Percentiles rank a stretch among this genome's conserved stretches.
Conservation (phyloP, 1,140 invertebrate species). For the Pachypeltis micranthus region DNA sequence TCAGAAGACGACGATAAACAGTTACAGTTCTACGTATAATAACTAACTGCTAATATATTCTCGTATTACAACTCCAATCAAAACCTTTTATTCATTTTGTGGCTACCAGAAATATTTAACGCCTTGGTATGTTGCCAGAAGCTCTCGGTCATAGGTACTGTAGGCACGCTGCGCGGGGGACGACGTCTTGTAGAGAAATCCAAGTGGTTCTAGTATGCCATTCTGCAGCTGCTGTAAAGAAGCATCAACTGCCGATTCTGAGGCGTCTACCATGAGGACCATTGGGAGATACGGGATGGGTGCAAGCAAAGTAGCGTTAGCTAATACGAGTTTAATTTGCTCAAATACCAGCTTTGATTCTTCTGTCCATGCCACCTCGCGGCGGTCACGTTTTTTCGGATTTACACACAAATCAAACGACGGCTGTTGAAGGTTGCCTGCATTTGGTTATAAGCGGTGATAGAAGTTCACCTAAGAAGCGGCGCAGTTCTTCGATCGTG, state of each 20-base stretch:
- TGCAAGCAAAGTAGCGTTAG: constrained; percentile 20
- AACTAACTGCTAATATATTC: too few species aligned
- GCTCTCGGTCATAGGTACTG: constrained; percentile 36
- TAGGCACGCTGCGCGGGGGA: constrained; percentile 31
- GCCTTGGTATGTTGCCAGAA: constrained; percentile 36
- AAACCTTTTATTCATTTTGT: too few species aligned
- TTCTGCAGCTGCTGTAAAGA: constrained; percentile 21
- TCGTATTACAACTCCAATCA: too few species aligned
- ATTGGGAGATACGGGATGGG: constrained; percentile 11
- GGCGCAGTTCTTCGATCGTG: constrained; percentile 19
- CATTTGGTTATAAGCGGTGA: constrained; percentile 27
- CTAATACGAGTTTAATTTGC: constrained; percentile 32
- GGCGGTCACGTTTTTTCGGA: constrained; percentile 29
- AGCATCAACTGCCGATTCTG: constrained; percentile 23
- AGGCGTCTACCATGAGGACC: constrained; percentile 23
- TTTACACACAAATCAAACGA: constrained; percentile 23
- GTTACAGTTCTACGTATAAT: too few species aligned
- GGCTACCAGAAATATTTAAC: constrained; percentile 37
- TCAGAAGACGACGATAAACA: too few species aligned
- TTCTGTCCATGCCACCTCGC: neutral
- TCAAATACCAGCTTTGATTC: constrained; percentile 31
- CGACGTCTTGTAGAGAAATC: constrained; percentile 35
- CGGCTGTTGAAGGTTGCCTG: constrained; percentile 26
- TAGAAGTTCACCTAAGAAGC: constrained; percentile 38
- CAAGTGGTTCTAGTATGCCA: constrained; percentile 28